Evolutionary conservation across 2,888 invertebrate species (phyloP), one percentile per base, ranked within the genome.

Genomic region (Magallana nippona): DNA sequence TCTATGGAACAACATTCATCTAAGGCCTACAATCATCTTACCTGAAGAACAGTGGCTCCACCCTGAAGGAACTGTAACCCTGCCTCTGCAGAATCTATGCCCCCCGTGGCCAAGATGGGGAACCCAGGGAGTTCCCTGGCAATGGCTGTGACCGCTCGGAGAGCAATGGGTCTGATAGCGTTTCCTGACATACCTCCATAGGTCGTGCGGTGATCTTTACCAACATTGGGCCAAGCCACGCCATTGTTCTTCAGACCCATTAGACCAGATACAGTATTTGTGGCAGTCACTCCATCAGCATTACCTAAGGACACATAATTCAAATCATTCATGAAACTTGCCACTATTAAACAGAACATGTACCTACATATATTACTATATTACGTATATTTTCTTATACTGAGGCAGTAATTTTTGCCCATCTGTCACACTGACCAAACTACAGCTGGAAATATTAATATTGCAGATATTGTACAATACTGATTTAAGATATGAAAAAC

Each of bases 141-240:
- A 87, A 99, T 97, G 0, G 97, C 96, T 0, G 98, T 97, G 10
- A 99, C 97, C 0, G 98, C 99, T 85, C 96, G 96, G 22, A 99
- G 95, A 0, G 98, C 99, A 94, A 99, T 97, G 0, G 99, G 99
- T 0, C 99, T 96, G 0, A 98, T 98, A 0, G 99, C 98, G 94
- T 98, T 98, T 79, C 99, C 96, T 0, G 97, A 97, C 0, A 99
- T 96, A 0, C 98, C 99, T 10, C 99, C 99, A 93, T 98, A 99
- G 0, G 98, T 99, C 1, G 98, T 98, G 95, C 88, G 95, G 93
- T 97, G 97, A 63, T 96, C 94, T 80, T 90, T 93, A 87, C 98
- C 99, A 10, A 99, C 96, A 60, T 96, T 96, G 0, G 99, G 99
- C 99, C 99, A 99, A 0, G 99, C 97, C 0, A 96, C 96, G 0